phyloP scores from a whole-genome alignment of 1,140 invertebrate genomes.

The Achatina immaculata region DNA sequence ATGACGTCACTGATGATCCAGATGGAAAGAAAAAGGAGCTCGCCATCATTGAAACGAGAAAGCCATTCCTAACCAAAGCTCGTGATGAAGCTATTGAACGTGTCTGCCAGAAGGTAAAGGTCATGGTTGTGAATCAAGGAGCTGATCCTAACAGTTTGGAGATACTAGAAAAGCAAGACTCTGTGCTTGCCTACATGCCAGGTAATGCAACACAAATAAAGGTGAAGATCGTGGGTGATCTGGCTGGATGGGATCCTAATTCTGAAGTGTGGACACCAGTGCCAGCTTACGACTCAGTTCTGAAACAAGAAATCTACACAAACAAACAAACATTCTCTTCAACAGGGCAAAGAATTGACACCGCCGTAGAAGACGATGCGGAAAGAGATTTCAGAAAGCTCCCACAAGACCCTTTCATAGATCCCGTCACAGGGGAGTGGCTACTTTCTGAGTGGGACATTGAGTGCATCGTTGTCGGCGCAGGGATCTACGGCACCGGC shows the following conservation, averaged over 20 bases:
- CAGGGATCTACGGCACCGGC: constrained; percentile 64
- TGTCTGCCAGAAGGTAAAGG: constrained; percentile 38
- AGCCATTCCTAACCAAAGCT: constrained; percentile 47
- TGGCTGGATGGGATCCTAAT: constrained; percentile 3
- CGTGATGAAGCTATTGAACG: constrained; percentile 46
- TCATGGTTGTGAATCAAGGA: constrained; percentile 45
- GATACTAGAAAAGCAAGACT: constrained; percentile 53
- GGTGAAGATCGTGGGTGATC: constrained; percentile 56
- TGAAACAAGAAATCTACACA: neutral
- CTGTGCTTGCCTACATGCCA: constrained; percentile 57
- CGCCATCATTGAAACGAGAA: constrained; percentile 38
- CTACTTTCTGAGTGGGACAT: constrained; percentile 59
- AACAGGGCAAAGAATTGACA: constrained; percentile 23
- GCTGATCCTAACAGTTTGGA: constrained; percentile 48
- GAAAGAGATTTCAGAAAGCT: constrained; percentile 11
- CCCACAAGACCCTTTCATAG: constrained; percentile 43
- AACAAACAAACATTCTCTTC: constrained; percentile 32
- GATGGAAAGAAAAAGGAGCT: constrained; percentile 38
- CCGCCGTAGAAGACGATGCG: constrained; percentile 20
- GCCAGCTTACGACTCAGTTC: neutral
- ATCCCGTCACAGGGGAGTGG: constrained; percentile 58
- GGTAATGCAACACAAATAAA: constrained; percentile 58
- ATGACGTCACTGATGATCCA: constrained; percentile 23
- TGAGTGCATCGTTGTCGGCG: constrained; percentile 62
- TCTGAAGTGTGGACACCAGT: neutral